Evolutionary conservation across 1,140 invertebrate genomes (phyloP).

Genomic region (Aphis gossypii): DNA sequence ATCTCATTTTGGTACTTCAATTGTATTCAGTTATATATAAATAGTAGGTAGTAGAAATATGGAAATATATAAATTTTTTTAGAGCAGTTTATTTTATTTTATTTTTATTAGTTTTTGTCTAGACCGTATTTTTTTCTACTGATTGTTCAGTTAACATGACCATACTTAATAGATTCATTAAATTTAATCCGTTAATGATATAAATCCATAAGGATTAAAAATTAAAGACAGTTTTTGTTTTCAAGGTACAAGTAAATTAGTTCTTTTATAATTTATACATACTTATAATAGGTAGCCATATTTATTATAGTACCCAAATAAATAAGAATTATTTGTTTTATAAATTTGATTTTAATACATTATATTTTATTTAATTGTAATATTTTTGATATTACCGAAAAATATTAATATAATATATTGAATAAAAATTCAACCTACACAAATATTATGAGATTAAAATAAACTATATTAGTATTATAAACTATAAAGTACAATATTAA

Average conservation of each 20-base stretch:
- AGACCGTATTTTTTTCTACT: not conserved
- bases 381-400: not conserved
- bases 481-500: not conserved
- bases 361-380: not conserved
- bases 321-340: not conserved
- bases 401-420: not conserved
- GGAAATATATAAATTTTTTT: too few species aligned
- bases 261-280: too few species aligned
- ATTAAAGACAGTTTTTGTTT: not conserved
- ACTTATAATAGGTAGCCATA: not conserved
- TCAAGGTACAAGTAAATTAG: not conserved
- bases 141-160: not conserved
- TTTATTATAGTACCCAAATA: not conserved
- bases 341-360: not conserved
- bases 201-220: not conserved
- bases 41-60: not conserved
- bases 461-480: not conserved
- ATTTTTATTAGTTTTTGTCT: too few species aligned
- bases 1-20: not conserved
- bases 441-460: not conserved
- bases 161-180: not conserved
- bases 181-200: not conserved
- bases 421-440: not conserved
- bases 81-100: too few species aligned
- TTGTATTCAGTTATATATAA: not conserved